phyloP scores from a whole-genome alignment of 2,797 vertebrate genomes.

The Pogonophryne albipinna region DNA sequence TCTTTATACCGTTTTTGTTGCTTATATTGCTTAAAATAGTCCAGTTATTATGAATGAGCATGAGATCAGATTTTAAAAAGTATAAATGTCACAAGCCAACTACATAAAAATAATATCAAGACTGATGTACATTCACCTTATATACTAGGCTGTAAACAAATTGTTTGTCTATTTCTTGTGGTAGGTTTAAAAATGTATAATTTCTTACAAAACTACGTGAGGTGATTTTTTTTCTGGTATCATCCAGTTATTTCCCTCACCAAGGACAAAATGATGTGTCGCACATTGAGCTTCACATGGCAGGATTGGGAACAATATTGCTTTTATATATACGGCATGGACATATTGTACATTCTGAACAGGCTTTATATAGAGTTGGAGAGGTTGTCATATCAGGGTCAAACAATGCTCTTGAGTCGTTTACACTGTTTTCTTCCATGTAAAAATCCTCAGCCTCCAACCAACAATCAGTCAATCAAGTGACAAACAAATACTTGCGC shows the following conservation, averaged over 20 bases:
- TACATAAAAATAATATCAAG: background rate
- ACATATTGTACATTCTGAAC: slow-evolving; percentile 2
- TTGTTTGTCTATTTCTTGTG: background rate
- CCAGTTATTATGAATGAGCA: background rate
- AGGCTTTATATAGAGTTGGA: background rate
- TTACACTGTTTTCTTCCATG: background rate
- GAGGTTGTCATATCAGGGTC: background rate
- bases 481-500: too few species aligned
- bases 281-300: background rate
- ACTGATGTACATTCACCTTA: background rate
- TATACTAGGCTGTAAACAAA: background rate
- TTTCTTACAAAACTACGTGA: background rate
- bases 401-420: background rate
- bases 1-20: accelerated
- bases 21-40: background rate
- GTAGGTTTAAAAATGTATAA: background rate
- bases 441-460: background rate
- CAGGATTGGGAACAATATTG: background rate
- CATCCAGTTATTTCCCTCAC: too few species aligned
- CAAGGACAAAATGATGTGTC: background rate
- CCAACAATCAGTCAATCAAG: background rate
- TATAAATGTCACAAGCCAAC: background rate
- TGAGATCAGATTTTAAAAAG: background rate
- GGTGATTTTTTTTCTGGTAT: background rate
- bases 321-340: background rate